Base-by-base conservation (phyloP, 2,888 invertebrate species). In the Catocala sponsa region DNA sequence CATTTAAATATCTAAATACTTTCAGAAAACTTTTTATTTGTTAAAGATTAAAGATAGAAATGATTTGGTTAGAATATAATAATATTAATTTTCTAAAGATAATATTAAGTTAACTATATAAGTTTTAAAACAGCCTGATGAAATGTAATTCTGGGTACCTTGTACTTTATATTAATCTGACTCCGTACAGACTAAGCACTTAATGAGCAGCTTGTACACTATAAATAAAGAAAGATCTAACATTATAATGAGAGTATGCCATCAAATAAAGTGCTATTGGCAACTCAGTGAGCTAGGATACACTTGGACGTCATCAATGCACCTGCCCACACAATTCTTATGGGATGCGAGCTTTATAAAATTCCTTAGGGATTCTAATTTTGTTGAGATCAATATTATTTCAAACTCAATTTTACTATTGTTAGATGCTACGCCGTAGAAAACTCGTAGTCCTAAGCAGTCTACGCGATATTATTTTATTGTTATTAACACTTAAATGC, bases 231-330 rank as follows among this genome's bases (percentile, higher is more conserved):
- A 73, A 76, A 81, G 75, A 78, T 81, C 74, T 78, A 77, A 79
- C 75, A 74, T 76, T 79, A 75, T 74, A 76, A 76, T 72, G 73
- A 76, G 76, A 78, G 80, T 79, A 75, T 82, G 78, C 70, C 77
- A 81, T 85, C 83, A 84, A 84, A 82, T 83, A 77, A 82, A 85
- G 74, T 82, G 78, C 77, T 74, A 74, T 70, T 73, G 79, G 72
- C 81, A 71, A 73, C 74, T 74, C 65, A 74, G 74, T 76, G 69
- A 70, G 68, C 77, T 76, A 79, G 76, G 72, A 70, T 74, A 75
- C 74, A 66, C 74, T 68, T 72, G 72, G 72, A 72, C 73, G 69
- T 72, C 74, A 69, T 72, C 68, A 72, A 62, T 58, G 78, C 85
- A 85, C 84, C 84, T 85, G 84, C 80, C 72, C 52, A 55, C 62